A percentile compares a stretch with the other conserved stretches of the same genome.
These are phyloP conservation scores for Papilio polytes DNA, from an alignment of 1,140 invertebrate species.

Conservation along the genomic window DNA sequence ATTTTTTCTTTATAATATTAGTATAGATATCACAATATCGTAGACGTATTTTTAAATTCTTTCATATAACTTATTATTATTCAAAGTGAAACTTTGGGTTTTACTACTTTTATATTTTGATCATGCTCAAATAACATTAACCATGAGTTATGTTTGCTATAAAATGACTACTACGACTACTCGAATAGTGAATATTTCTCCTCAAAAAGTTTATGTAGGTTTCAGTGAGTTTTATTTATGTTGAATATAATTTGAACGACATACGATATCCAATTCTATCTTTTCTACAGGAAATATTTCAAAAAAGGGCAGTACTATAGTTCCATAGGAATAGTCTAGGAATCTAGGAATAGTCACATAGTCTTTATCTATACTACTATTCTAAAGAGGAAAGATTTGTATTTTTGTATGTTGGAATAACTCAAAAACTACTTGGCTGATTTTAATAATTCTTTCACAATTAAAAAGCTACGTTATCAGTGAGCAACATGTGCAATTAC, in stretches of 20 bases:
- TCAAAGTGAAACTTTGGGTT: background rate
- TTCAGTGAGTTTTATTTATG: background rate
- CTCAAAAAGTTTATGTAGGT: background rate
- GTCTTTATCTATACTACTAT: no score
- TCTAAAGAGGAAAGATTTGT: no score
- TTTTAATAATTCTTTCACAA: no score
- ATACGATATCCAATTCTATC: background rate
- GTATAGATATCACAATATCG: background rate
- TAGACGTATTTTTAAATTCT: background rate
- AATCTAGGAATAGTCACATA: background rate
- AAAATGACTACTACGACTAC: constrained; percentile 11
- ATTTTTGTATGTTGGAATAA: no score
- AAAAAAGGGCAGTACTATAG: no score
- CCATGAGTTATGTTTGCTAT: background rate
- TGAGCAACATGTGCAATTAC: no score
- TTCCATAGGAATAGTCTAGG: background rate
- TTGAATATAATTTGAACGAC: background rate
- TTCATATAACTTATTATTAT: background rate
- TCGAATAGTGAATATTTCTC: background rate
- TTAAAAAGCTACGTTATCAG: no score
- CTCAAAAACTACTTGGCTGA: no score
- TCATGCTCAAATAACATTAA: background rate
- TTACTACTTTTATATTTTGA: background rate
- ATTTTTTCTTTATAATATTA: no score
- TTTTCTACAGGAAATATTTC: no score